Evolutionary conservation across 2,888 invertebrate species (phyloP), one percentile per base, ranked within the genome.

Genomic region (Nymphalis polychloros): DNA sequence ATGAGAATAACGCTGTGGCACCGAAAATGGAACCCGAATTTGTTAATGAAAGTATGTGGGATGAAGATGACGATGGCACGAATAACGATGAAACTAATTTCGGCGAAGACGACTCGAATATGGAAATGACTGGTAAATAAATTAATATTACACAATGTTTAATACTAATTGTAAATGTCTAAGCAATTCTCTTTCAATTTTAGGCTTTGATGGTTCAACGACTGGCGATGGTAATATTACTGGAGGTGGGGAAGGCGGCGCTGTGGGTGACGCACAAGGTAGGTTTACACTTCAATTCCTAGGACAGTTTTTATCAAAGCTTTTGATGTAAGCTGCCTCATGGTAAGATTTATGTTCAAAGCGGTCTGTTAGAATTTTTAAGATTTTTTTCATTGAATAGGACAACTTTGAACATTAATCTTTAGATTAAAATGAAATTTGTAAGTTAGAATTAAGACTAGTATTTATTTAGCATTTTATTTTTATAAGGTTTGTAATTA

Each of bases 21-120:
- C 94, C 94, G 41, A 94, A 94, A 93, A 94, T 94, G 84, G 94
- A 94, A 93, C 95, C 94, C 0, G 94, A 94, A 86, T 94, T 94
- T 84, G 92, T 93, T 55, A 94, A 94, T 72, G 94, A 94, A 81
- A 91, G 93, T 73, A 88, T 93, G 89, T 93, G 93, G 92, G 93
- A 93, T 72, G 93, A 93, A 70, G 94, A 94, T 73, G 95, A 94
- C 75, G 94, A 94, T 75, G 94, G 94, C 78, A 88, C 94, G 41
- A 94, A 93, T 70, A 94, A 94, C 78, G 94, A 94, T 77, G 95
- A 94, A 81, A 91, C 94, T 0, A 93, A 93, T 78, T 94, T 94
- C 77, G 94, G 94, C 79, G 94, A 94, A 86, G 94, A 94, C 69
- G 95, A 94, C 84, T 93, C 94, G 1, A 94, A 94, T 81, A 94